Conservation (phyloP, 2,113 vertebrate species). For the Scophthalmus maximus region DNA sequence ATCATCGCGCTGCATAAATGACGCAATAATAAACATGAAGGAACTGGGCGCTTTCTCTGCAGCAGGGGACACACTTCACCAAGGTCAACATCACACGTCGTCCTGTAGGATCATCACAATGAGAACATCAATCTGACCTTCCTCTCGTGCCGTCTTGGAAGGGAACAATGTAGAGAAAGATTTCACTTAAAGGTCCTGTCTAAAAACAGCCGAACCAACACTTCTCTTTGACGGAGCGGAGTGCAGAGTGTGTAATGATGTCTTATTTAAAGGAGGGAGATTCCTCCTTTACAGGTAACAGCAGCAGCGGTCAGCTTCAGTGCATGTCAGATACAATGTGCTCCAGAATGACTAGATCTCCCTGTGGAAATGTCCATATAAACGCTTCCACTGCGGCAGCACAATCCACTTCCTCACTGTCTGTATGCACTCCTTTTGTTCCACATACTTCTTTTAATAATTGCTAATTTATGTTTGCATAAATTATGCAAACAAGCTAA, state of each 20-base stretch:
- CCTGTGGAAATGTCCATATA: background rate
- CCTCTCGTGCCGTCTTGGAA: background rate
- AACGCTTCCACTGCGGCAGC: no score
- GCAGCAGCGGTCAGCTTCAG: conserved; percentile 33
- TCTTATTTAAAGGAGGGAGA: conserved; percentile 21
- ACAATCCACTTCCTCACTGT: no score
- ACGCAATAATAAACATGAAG: background rate
- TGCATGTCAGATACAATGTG: conserved; percentile 6
- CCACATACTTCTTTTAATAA: no score
- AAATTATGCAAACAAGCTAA: no score
- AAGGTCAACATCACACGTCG: background rate
- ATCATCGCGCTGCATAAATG: background rate
- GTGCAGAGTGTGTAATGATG: conserved; percentile 41
- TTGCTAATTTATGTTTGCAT: no score
- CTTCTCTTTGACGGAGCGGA: conserved; percentile 18
- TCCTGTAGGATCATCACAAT: background rate
- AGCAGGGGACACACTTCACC: background rate
- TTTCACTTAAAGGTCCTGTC: conserved; percentile 9
- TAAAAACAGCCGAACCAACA: conserved; percentile 22
- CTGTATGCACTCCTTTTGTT: no score
- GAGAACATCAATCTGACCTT: background rate
- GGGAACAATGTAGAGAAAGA: background rate
- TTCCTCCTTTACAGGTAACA: conserved; percentile 9
- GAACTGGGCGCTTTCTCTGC: background rate
- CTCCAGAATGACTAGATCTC: background rate